Evolutionary conservation across 2,888 invertebrate species (phyloP).

Genomic region (Brachyopa scutellaris): DNA sequence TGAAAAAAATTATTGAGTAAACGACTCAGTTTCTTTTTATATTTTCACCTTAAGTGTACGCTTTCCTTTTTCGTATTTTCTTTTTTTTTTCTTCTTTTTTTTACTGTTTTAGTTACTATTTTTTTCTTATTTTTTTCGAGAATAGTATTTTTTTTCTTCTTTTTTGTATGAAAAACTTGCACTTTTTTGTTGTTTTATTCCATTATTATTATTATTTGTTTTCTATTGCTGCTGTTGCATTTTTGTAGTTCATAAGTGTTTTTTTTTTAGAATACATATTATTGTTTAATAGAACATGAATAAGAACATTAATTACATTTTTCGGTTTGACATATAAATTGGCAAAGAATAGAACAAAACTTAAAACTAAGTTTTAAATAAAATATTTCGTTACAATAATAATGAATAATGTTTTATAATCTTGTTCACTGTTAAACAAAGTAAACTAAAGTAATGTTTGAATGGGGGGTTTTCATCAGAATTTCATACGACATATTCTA

Average conservation of each 20-base stretch:
- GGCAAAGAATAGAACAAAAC: slow-evolving; percentile 22
- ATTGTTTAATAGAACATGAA: slow-evolving; percentile 30
- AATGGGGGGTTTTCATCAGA: slow-evolving; percentile 22
- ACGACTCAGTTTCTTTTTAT: slow-evolving; percentile 54
- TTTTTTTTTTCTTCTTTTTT: slow-evolving; percentile 36
- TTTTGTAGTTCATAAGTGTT: slow-evolving; percentile 53
- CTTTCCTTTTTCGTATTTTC: slow-evolving; percentile 39
- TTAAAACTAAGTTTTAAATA: slow-evolving; percentile 6
- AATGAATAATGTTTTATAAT: slow-evolving; percentile 11
- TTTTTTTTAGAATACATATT: slow-evolving; percentile 30
- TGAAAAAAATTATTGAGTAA: slow-evolving; percentile 62
- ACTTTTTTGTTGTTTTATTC: slow-evolving; percentile 47
- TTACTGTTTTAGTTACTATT: slow-evolving; percentile 2
- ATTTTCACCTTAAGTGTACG: slow-evolving; percentile 60
- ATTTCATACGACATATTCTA: slow-evolving; percentile 38
- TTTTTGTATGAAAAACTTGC: slow-evolving; percentile 67
- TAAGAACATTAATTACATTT: slow-evolving; percentile 26
- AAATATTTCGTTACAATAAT: slow-evolving; percentile 16
- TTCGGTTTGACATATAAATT: slow-evolving; percentile 10
- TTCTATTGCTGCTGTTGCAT: slow-evolving; percentile 50
- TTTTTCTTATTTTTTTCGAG: slow-evolving; percentile 43
- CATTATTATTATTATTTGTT: slow-evolving; percentile 64
- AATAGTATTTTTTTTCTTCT: slow-evolving; percentile 52
- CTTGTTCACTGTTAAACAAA: background rate
- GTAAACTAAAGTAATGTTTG: background rate